phyloP scores from a whole-genome alignment of 2,888 invertebrate species.

The Drosophila colorata region DNA sequence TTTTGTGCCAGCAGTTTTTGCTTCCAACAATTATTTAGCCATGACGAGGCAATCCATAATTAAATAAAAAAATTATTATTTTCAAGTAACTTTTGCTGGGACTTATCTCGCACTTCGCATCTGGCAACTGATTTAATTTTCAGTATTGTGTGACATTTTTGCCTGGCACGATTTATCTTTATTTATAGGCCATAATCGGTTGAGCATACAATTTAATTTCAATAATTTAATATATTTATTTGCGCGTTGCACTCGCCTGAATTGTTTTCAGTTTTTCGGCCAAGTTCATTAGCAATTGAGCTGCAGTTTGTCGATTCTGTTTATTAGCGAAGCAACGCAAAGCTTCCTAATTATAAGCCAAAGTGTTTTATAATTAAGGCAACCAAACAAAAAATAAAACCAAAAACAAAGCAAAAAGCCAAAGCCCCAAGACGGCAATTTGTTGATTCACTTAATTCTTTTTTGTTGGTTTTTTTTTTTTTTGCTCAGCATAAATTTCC shows the following conservation, averaged over 20 bases:
- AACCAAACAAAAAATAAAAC: slow-evolving; percentile 15
- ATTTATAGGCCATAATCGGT: slow-evolving; percentile 45
- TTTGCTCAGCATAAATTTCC: slow-evolving; percentile 60
- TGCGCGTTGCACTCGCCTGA: slow-evolving; percentile 36
- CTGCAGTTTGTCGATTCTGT: slow-evolving; percentile 50
- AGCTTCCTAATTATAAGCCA: slow-evolving; percentile 58
- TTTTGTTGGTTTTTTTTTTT: slow-evolving; percentile 9
- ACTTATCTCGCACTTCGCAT: background rate
- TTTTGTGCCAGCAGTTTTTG: slow-evolving; percentile 18
- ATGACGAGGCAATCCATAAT: slow-evolving; percentile 51
- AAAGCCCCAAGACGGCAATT: slow-evolving; percentile 18
- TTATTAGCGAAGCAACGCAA: slow-evolving; percentile 55
- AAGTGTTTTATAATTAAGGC: slow-evolving; percentile 62
- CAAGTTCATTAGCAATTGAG: slow-evolving; percentile 63
- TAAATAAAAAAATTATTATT: slow-evolving; percentile 25
- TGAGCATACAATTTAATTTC: slow-evolving; percentile 43
- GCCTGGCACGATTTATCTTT: slow-evolving; percentile 39
- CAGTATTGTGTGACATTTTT: slow-evolving; percentile 52
- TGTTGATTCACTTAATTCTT: slow-evolving; percentile 48
- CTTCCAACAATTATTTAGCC: slow-evolving; percentile 31
- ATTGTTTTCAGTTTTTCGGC: slow-evolving; percentile 43
- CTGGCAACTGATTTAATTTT: slow-evolving; percentile 38
- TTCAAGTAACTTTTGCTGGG: slow-evolving; percentile 9
- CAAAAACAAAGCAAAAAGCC: slow-evolving; percentile 13
- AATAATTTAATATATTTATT: slow-evolving; percentile 49